These are phyloP conservation scores for Picathartes gymnocephalus DNA, from an alignment of 2,113 vertebrate genomes.

Conservation along the genomic window DNA sequence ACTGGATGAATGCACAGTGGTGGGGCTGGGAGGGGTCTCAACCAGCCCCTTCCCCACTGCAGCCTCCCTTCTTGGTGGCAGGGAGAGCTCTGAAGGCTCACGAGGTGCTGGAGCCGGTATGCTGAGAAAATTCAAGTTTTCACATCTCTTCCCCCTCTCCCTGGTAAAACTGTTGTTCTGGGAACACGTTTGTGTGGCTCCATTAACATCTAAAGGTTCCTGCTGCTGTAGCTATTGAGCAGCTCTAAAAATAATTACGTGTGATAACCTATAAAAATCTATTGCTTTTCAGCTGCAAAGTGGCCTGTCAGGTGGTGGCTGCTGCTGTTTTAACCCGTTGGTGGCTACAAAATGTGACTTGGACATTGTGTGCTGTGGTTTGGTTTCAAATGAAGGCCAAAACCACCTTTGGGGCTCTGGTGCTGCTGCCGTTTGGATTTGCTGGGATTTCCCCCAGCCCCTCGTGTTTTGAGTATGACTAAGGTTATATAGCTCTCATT, in stretches of 20 bases:
- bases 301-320: background rate
- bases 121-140: background rate
- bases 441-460: background rate
- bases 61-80: rapidly evolving
- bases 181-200: background rate
- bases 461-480: background rate
- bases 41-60: rapidly evolving
- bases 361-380: rapidly evolving
- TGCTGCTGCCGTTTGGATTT: background rate
- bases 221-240: background rate
- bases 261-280: background rate
- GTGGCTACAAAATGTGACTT: rapidly evolving
- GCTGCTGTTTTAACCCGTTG: background rate
- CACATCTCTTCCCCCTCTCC: background rate
- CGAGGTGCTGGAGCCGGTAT: background rate
- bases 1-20: background rate
- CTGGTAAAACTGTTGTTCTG: background rate
- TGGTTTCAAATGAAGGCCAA: background rate
- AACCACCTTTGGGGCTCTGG: rapidly evolving
- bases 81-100: background rate
- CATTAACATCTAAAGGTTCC: background rate
- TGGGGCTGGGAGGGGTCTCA: background rate
- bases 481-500: background rate
- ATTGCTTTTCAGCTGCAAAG: background rate
- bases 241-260: constrained; percentile 20